phyloP scores from a whole-genome alignment of 2,113 vertebrate genomes.

The Sclerurus mexicanus region DNA sequence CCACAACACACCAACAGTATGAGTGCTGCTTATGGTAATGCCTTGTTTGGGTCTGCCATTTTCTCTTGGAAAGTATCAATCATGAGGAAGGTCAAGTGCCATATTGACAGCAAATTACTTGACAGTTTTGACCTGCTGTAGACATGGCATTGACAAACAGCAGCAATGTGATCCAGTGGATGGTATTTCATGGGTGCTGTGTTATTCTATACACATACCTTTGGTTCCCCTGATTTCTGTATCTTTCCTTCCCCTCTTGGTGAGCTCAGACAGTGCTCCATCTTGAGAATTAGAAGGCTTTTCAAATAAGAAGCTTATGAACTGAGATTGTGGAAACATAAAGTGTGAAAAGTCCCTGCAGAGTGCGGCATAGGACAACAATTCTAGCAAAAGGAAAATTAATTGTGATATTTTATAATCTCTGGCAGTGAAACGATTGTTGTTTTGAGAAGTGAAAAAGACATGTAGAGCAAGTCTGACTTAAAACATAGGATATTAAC shows the following conservation, averaged over 20 bases:
- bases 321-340: not conserved
- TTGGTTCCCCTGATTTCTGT: not conserved
- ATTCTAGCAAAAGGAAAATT: not conserved
- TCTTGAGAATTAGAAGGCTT: not conserved
- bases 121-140: not conserved
- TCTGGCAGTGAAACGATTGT: not conserved
- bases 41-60: not conserved
- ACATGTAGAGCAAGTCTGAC: not conserved
- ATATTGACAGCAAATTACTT: not conserved
- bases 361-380: not conserved
- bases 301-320: not conserved
- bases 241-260: not conserved
- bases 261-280: not conserved
- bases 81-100: not conserved
- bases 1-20: not conserved
- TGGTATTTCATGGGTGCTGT: not conserved
- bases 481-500: not conserved
- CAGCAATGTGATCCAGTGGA: fast-evolving
- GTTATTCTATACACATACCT: not conserved
- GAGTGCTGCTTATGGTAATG: not conserved
- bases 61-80: not conserved
- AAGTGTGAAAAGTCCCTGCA: not conserved
- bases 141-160: not conserved
- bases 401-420: not conserved
- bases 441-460: not conserved